Evolutionary conservation across 1,140 invertebrate genomes (phyloP).

Genomic region (Aphis gossypii): DNA sequence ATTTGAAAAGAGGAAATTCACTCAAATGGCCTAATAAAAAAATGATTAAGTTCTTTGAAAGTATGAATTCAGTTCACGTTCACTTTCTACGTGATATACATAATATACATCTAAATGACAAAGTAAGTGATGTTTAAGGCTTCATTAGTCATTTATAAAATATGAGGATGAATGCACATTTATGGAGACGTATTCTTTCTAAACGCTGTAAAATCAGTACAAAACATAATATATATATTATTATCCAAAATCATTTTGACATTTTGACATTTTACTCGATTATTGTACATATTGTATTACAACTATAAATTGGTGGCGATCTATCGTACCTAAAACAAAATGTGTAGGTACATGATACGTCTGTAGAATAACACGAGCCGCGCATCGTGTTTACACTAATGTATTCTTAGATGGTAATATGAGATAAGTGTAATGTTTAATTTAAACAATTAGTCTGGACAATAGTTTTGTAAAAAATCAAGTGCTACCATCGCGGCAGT

Average conservation of each 20-base stretch:
- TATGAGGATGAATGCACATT: background rate
- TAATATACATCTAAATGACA: background rate
- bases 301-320: background rate
- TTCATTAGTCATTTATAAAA: background rate
- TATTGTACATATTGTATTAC: background rate
- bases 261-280: background rate
- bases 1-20: background rate
- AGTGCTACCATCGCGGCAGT: background rate
- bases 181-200: background rate
- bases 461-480: background rate
- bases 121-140: background rate
- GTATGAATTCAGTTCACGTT: background rate
- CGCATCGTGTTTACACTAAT: background rate
- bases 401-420: background rate
- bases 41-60: background rate
- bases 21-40: background rate
- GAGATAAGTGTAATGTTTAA: background rate
- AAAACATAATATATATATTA: background rate
- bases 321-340: background rate
- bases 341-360: background rate
- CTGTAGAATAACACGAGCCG: background rate
- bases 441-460: slow-evolving; percentile 1
- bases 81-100: background rate
- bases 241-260: background rate
- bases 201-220: background rate